Evolutionary conservation across 2,888 invertebrate species (phyloP).

Genomic region (Coenonympha arcania): DNA sequence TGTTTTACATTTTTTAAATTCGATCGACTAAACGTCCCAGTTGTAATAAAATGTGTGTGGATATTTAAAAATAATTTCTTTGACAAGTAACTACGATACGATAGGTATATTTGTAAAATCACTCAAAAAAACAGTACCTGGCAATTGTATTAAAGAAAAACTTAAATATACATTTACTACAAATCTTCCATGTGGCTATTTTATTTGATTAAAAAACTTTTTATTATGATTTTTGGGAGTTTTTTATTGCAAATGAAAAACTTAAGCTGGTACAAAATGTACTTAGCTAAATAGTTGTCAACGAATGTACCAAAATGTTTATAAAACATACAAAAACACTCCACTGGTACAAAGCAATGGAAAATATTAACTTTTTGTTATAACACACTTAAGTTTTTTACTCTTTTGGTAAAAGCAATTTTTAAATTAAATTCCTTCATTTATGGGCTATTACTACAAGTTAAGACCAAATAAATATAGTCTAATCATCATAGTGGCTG

Average conservation of each 20-base stretch:
- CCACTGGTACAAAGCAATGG: slow-evolving; percentile 22
- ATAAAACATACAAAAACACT: slow-evolving; percentile 32
- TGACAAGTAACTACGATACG: slow-evolving; percentile 58
- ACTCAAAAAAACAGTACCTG: slow-evolving; percentile 72
- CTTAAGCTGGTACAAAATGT: slow-evolving; percentile 48
- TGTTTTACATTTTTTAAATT: slow-evolving; percentile 43
- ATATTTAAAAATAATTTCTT: slow-evolving; percentile 46
- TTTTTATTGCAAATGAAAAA: slow-evolving; percentile 62
- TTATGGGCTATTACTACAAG: no score
- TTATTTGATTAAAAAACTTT: slow-evolving; percentile 41
- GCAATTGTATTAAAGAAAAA: slow-evolving; percentile 67
- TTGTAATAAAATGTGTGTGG: slow-evolving; percentile 29
- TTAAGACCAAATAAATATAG: no score
- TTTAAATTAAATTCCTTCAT: no score
- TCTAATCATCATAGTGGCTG: no score
- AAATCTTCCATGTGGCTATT: slow-evolving; percentile 64
- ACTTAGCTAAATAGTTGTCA: slow-evolving; percentile 33
- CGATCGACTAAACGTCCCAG: slow-evolving; percentile 45
- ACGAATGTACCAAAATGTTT: slow-evolving; percentile 39
- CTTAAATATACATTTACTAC: slow-evolving; percentile 73
- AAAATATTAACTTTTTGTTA: neutral
- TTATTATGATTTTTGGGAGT: slow-evolving; percentile 21
- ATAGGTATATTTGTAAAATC: slow-evolving; percentile 60
- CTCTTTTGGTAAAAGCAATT: no score
- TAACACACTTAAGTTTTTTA: no score